These are phyloP conservation scores for Auanema sp. DNA, from an alignment of 2,888 invertebrate species.

Conservation along the genomic window DNA sequence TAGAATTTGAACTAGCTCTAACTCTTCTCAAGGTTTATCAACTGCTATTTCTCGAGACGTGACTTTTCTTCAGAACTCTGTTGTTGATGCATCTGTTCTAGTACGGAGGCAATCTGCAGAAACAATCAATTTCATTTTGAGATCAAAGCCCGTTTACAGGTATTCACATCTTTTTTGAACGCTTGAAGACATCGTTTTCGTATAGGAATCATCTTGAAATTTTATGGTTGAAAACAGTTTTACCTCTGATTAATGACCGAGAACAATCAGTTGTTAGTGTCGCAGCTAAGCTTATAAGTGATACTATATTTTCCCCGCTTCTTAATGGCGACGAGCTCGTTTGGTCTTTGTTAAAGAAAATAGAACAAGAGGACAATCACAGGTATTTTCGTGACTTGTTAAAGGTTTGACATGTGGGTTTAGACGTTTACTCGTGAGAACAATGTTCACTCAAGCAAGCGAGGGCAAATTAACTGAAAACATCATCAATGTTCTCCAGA, in stretches of 20 bases:
- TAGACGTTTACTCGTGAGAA: conserved; percentile 60
- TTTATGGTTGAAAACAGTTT: conserved; percentile 64
- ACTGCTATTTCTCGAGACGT: no score
- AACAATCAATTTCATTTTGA: conserved; percentile 68
- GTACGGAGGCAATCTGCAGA: conserved; percentile 70
- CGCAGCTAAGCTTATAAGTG: conserved; percentile 25
- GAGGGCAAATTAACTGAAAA: conserved; percentile 46
- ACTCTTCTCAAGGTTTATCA: background rate
- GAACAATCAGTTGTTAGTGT: conserved; percentile 63
- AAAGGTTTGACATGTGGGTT: no score
- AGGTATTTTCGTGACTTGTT: no score
- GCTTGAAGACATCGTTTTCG: conserved; percentile 29
- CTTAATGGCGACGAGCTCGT: background rate
- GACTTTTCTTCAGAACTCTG: conserved; percentile 23
- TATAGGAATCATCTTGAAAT: conserved; percentile 12
- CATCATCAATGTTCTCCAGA: conserved; percentile 16
- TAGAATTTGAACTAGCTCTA: background rate
- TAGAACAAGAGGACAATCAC: conserved; percentile 30
- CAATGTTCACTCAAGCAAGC: conserved; percentile 52
- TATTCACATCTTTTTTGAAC: conserved; percentile 49
- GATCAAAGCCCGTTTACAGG: conserved; percentile 66
- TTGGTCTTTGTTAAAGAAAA: conserved; percentile 25
- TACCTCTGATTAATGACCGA: conserved; percentile 71
- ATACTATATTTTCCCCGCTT: conserved; percentile 7
- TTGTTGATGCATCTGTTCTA: conserved; percentile 67